Evolutionary conservation across 2,113 vertebrate species (phyloP).

Genomic region (Clarias gariepinus): DNA sequence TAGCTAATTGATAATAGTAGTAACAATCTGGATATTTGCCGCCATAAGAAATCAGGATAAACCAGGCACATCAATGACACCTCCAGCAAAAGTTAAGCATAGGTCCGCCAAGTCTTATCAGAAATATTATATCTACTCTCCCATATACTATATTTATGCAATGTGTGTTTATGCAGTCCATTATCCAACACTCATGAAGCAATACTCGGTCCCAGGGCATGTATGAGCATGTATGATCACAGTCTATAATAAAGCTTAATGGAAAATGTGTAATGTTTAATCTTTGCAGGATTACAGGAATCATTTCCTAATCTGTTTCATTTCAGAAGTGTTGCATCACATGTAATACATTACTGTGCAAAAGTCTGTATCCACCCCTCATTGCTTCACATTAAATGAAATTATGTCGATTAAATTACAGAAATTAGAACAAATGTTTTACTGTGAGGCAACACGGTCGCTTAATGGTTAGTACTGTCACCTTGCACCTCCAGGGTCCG

Average conservation of each 20-base stretch:
- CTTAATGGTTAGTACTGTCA: no score
- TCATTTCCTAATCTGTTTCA: not conserved
- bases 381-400: no score
- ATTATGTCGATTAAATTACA: no score
- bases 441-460: no score
- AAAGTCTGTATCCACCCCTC: no score
- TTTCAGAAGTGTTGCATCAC: not conserved
- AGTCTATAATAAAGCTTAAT: conserved; percentile 1
- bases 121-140: not conserved
- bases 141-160: not conserved
- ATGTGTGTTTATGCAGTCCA: not conserved
- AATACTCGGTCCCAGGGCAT: not conserved
- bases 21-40: not conserved
- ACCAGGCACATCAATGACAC: not conserved
- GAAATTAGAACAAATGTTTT: no score
- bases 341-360: not conserved
- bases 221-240: not conserved
- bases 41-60: not conserved
- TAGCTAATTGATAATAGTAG: not conserved
- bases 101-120: not conserved
- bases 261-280: conserved; percentile 6
- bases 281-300: not conserved
- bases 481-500: no score
- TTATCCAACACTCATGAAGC: not conserved
- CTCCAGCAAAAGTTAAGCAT: not conserved